Evolutionary conservation across 1,140 invertebrate species (phyloP), one percentile per base, ranked within the genome.

Genomic region (Calliopsis andreniformis): DNA sequence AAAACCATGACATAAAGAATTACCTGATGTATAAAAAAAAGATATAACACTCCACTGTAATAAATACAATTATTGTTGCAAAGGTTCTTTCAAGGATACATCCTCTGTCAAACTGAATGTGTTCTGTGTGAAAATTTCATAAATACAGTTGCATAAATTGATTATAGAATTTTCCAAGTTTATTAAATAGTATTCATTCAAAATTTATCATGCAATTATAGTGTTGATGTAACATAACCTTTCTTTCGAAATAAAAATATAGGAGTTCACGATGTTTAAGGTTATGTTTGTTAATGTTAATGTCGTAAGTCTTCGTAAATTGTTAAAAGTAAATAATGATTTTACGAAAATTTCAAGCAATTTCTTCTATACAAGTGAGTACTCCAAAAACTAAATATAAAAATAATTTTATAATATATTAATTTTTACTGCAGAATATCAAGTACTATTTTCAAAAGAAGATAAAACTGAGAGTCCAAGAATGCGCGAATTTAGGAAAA

Each of bases 401-500:
- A 56, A 35, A 35, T 25, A 42, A 53, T 30, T 16, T 39, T 35
- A 23, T 56, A 39, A 30, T 3, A 2, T 20, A 7, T 42, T 30
- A 49, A 59, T 14, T 30, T 10, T 28, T 5, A 1, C 69, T 76
- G 8, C 1, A 76, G 73, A 61, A 42, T 32, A 8, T 39, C 73
- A 59, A 42, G 18, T 67, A n/a, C 18, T 66, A 23, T 86, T 82
- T 76, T 84, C 87, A 39, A 85, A 86, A 12, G 61, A 78, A 35
- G 70, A 81, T 14, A 85, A 84, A 42, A 67, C 70, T 18, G 91
- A 90, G 67, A 91, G 88, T 77, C 45, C 72, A 20, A 87, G 91
- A 78, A 68, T 92, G 16, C 83, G 88, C 56, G 90, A 92, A 80
- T 92, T 92, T 70, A 85, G 89, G 55, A 90, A 92, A 63, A 92